Evolutionary conservation across 2,888 invertebrate species (phyloP).

Genomic region (Colostygia pectinataria): DNA sequence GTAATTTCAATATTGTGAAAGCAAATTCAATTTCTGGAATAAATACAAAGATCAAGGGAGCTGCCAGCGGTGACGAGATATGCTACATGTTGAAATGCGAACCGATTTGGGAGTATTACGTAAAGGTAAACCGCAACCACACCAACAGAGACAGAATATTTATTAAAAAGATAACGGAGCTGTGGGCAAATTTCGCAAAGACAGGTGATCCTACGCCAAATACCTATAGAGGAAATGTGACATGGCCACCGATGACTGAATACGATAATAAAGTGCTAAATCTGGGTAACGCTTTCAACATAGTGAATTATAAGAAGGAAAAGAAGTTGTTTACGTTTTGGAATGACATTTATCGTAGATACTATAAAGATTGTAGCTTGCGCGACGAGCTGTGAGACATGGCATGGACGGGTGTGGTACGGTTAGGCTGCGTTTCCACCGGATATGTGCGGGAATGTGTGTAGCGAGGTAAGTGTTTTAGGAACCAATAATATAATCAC

Average conservation of each 20-base stretch:
- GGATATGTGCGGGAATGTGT: too few relatives aligned
- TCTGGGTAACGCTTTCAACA: constrained; percentile 50
- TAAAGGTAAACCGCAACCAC: constrained; percentile 45
- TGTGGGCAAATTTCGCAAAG: constrained; percentile 81
- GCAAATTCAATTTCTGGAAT: constrained; percentile 52
- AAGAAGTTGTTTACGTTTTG: constrained; percentile 61
- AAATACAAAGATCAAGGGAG: constrained; percentile 58
- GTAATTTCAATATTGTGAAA: constrained; percentile 65
- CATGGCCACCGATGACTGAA: constrained; percentile 59
- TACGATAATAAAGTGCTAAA: constrained; percentile 50
- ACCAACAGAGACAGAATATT: constrained; percentile 57
- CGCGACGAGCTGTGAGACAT: constrained; percentile 67
- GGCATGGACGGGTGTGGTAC: too few relatives aligned
- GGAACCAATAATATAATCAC: too few relatives aligned
- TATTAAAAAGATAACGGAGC: constrained; percentile 59
- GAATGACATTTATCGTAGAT: constrained; percentile 57
- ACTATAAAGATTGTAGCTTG: constrained; percentile 53
- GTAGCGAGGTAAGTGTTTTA: too few relatives aligned
- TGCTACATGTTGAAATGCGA: constrained; percentile 75
- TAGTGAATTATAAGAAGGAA: constrained; percentile 49
- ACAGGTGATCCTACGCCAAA: constrained; percentile 61
- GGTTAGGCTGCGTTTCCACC: too few relatives aligned
- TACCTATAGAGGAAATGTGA: constrained; percentile 36
- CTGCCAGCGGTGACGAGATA: constrained; percentile 76
- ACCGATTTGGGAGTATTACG: constrained; percentile 64